A percentile compares a stretch with the other conserved stretches of the same genome.
These are phyloP conservation scores for Lipotes vexillifer DNA, from an alignment of 2,113 vertebrate species.

Conservation along the genomic window DNA sequence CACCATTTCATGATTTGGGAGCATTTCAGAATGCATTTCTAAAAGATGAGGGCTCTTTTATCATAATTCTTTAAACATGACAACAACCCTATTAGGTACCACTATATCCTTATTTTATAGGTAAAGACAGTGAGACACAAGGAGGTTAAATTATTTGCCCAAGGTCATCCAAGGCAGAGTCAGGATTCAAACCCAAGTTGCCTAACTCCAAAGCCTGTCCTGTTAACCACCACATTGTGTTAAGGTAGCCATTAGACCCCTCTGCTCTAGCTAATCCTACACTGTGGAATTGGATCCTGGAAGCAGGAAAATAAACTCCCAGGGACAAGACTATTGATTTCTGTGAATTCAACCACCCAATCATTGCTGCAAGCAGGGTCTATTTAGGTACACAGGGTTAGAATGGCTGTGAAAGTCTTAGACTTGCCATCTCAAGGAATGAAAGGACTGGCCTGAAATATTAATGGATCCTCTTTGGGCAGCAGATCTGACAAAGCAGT, in stretches of 20 bases:
- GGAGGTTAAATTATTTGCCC: not conserved
- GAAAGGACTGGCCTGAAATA: slow-evolving; percentile 5
- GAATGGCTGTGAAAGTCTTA: not conserved
- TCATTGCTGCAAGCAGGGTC: not conserved
- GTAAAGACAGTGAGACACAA: not conserved
- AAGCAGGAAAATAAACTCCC: not conserved
- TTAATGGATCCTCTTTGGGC: not conserved
- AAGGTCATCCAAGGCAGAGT: not conserved
- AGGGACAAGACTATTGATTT: not conserved
- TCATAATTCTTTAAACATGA: not conserved
- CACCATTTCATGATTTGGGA: not conserved
- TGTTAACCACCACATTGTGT: not conserved
- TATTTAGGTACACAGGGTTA: not conserved
- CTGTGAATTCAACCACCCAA: not conserved
- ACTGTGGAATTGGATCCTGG: not conserved
- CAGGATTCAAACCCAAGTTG: not conserved
- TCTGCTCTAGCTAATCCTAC: not conserved
- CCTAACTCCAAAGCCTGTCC: not conserved
- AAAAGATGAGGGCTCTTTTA: not conserved
- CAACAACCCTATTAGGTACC: not conserved
- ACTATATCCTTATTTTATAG: not conserved
- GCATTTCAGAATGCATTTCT: not conserved
- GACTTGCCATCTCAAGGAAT: not conserved
- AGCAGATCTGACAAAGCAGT: not conserved
- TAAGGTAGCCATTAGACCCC: not conserved